Conservation (phyloP, 2,113 vertebrate species). For the Morone saxatilis region DNA sequence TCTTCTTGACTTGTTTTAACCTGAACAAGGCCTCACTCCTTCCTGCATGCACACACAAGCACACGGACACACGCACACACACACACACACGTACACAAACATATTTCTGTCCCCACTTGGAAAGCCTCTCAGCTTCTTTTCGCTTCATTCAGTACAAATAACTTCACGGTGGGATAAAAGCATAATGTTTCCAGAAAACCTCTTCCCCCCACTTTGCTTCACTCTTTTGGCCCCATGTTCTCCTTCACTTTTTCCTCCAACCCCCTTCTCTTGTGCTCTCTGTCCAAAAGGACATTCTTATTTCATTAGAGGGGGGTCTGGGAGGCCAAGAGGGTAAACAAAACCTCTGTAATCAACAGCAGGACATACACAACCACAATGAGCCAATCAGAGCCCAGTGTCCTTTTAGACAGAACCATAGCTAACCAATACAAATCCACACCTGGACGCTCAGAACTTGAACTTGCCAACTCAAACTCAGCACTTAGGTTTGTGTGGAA, state of each 20-base stretch:
- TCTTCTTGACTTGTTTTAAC: conserved; percentile 71
- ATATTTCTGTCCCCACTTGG: conserved; percentile 72
- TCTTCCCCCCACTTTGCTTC: conserved; percentile 61
- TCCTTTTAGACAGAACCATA: conserved; percentile 55
- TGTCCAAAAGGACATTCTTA: conserved; percentile 78
- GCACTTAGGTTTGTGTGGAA: conserved; percentile 60
- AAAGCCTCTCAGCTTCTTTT: conserved; percentile 75
- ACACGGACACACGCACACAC: conserved; percentile 30
- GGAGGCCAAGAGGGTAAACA: conserved; percentile 82
- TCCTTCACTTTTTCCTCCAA: conserved; percentile 67
- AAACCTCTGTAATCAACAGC: conserved; percentile 78
- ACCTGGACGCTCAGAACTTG: conserved; percentile 68
- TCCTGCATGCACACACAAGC: conserved; percentile 34
- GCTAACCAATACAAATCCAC: conserved; percentile 68
- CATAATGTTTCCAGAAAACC: conserved; percentile 77
- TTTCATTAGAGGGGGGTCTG: conserved; percentile 66
- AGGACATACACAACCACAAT: conserved; percentile 68
- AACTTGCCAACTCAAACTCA: conserved; percentile 71
- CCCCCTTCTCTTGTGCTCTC: conserved; percentile 63
- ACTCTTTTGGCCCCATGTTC: conserved; percentile 67
- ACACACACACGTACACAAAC: conserved; percentile 50
- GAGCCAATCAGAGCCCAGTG: conserved; percentile 67
- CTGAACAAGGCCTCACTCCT: conserved; percentile 65
- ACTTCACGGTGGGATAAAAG: conserved; percentile 81
- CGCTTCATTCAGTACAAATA: conserved; percentile 81